Evolutionary conservation across 2,113 vertebrate genomes (phyloP).

Genomic region (Halichoerus grypus): DNA sequence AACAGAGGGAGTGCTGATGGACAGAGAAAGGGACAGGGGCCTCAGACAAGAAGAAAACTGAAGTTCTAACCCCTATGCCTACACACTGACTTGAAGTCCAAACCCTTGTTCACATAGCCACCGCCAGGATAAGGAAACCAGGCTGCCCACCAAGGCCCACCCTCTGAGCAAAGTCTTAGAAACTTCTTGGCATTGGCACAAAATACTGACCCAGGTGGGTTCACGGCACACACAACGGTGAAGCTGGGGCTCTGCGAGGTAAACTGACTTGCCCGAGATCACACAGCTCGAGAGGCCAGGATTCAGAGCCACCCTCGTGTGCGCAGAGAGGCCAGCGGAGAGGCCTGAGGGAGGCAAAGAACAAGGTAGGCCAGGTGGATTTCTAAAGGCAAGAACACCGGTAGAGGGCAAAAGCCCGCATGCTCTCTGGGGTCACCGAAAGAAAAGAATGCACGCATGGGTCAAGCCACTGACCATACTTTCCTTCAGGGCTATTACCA

Average conservation of each 20-base stretch:
- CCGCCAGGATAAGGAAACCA: neutral
- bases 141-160: neutral
- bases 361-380: neutral
- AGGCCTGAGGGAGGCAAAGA: neutral
- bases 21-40: too few species aligned
- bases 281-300: neutral
- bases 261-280: neutral
- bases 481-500: neutral
- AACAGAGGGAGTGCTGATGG: neutral
- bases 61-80: too few species aligned
- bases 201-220: neutral
- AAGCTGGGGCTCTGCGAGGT: neutral
- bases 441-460: rapidly evolving
- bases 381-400: neutral
- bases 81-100: neutral
- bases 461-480: neutral
- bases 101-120: neutral
- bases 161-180: neutral
- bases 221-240: neutral
- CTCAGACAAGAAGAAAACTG: neutral
- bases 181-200: neutral
- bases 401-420: rapidly evolving
- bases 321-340: neutral
- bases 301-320: neutral
- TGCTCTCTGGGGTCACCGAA: neutral